Evolutionary conservation across 2,888 invertebrate species (phyloP).

Genomic region (Mythimna ferrago): DNA sequence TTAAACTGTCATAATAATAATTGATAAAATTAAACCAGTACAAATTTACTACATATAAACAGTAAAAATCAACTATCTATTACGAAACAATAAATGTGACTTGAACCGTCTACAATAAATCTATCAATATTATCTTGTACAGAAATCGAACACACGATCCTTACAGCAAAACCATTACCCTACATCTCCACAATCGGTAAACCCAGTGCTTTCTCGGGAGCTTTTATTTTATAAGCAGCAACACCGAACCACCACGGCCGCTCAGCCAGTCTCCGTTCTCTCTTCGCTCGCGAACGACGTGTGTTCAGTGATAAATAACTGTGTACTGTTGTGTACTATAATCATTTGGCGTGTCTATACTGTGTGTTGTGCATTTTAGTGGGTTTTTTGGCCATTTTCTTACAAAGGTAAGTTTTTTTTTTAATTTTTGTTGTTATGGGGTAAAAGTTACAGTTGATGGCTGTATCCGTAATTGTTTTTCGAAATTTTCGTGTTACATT

Average conservation of each 20-base stretch:
- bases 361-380: slow-evolving; percentile 55
- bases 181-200: not conserved
- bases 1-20: no score
- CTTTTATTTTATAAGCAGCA: slow-evolving; percentile 48
- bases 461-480: slow-evolving; percentile 14
- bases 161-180: not conserved
- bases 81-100: no score
- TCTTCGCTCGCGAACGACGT: slow-evolving; percentile 42
- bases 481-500: slow-evolving; percentile 30
- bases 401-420: slow-evolving; percentile 51
- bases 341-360: slow-evolving; percentile 53
- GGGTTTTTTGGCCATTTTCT: slow-evolving; percentile 53
- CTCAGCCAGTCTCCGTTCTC: slow-evolving; percentile 53
- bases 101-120: no score
- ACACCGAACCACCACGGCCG: slow-evolving; percentile 50
- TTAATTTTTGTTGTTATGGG: not conserved
- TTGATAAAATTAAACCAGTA: no score
- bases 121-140: no score
- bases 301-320: slow-evolving; percentile 27
- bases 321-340: slow-evolving; percentile 63
- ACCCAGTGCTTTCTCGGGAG: slow-evolving; percentile 52
- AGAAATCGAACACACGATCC: not conserved
- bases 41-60: no score
- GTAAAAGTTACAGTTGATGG: slow-evolving; percentile 8
- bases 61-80: no score